phyloP scores from a whole-genome alignment of 2,113 vertebrate genomes.

The Rhadina sibilatrix region DNA sequence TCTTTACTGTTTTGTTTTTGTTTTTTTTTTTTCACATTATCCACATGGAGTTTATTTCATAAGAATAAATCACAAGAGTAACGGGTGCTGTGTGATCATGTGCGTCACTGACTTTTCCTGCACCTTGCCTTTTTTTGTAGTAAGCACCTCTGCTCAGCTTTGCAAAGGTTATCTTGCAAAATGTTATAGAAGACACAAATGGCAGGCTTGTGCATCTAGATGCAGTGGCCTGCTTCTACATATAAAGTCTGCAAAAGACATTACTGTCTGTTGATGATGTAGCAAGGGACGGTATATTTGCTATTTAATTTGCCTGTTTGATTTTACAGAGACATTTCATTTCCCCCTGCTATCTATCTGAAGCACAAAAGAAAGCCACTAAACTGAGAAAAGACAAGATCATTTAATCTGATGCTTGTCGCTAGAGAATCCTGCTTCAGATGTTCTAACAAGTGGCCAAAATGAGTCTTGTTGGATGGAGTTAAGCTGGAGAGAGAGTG shows the following conservation, averaged over 20 bases:
- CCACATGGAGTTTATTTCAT: background rate
- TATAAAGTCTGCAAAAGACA: background rate
- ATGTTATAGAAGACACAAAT: background rate
- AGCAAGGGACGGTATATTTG: background rate
- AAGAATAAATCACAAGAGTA: background rate
- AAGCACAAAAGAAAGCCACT: background rate
- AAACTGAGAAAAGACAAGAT: background rate
- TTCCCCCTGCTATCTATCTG: background rate
- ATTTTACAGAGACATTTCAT: background rate
- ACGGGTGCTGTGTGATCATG: background rate
- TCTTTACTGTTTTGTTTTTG: background rate
- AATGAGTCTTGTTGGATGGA: background rate
- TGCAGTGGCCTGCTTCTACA: conserved; percentile 1
- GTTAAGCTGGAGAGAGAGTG: background rate
- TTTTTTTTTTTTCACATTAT: background rate
- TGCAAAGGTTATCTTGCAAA: background rate
- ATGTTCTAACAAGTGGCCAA: background rate
- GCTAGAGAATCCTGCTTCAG: background rate
- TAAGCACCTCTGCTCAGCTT: background rate
- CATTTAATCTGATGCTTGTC: background rate
- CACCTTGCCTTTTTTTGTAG: background rate
- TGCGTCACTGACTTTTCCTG: conserved; percentile 15
- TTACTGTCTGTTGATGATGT: conserved; percentile 11
- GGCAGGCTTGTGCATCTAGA: background rate
- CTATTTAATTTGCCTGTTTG: conserved; percentile 12